Evolutionary conservation across 2,888 invertebrate species (phyloP).

Genomic region (Leptura quadrifasciata): DNA sequence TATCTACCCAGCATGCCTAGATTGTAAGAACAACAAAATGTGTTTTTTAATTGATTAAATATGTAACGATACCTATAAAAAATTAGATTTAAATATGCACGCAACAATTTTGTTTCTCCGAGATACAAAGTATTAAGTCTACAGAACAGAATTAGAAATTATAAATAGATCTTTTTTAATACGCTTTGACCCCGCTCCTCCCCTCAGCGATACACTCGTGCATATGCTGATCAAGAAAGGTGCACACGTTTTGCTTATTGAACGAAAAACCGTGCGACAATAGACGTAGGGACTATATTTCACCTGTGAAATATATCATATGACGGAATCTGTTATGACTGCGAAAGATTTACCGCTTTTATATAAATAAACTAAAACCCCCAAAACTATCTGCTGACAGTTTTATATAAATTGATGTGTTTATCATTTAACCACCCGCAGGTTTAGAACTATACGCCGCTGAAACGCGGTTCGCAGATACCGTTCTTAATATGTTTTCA

Average conservation of each 20-base stretch:
- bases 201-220: slow-evolving; percentile 11
- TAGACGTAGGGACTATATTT: slow-evolving; percentile 53
- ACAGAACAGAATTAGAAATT: neutral
- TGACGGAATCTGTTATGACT: slow-evolving; percentile 57
- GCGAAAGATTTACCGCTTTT: slow-evolving; percentile 53
- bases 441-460: slow-evolving; percentile 56
- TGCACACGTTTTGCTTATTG: slow-evolving; percentile 55
- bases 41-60: no score
- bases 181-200: neutral
- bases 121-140: neutral
- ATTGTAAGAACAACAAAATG: no score
- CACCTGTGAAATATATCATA: slow-evolving; percentile 59
- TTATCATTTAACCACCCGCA: slow-evolving; percentile 56
- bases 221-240: slow-evolving; percentile 51
- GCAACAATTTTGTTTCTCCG: neutral
- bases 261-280: slow-evolving; percentile 55
- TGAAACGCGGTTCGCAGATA: slow-evolving; percentile 55
- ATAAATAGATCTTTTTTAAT: neutral
- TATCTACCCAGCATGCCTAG: no score
- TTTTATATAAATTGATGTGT: slow-evolving; percentile 58
- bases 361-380: slow-evolving; percentile 59
- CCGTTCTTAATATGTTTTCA: slow-evolving; percentile 28
- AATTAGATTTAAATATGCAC: neutral
- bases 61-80: no score
- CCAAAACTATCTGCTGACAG: slow-evolving; percentile 57